These are phyloP conservation scores for Melipona quadrifasciata DNA, from an alignment of 1,140 invertebrate species.

Conservation along the genomic window DNA sequence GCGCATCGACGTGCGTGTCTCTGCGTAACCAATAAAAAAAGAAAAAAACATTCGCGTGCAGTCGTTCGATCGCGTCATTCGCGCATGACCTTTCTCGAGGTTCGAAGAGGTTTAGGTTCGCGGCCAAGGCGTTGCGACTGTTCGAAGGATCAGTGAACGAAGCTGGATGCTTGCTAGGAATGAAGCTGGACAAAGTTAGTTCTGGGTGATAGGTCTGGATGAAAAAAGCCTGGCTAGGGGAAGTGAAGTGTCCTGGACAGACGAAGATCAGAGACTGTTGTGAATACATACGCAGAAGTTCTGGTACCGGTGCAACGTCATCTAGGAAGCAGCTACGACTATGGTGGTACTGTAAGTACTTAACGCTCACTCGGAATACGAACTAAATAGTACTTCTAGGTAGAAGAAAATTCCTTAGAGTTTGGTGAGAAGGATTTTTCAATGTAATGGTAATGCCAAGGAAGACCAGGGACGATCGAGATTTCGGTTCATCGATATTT, in stretches of 20 bases:
- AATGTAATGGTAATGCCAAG: not conserved
- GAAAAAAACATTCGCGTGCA: not conserved
- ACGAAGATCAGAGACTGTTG: not conserved
- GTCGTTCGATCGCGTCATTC: not conserved
- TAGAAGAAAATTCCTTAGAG: not conserved
- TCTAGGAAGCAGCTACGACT: conserved; percentile 72
- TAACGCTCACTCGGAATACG: not conserved
- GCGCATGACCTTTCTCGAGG: too few relatives aligned
- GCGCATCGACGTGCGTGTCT: conserved; percentile 65
- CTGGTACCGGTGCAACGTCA: conserved; percentile 43
- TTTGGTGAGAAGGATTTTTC: not conserved
- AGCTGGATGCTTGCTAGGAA: not conserved
- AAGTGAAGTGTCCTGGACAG: conserved; percentile 47
- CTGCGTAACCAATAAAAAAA: not conserved
- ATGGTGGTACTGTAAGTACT: conserved; percentile 80
- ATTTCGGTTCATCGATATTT: not conserved
- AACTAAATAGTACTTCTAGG: too few relatives aligned
- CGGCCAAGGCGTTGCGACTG: not conserved
- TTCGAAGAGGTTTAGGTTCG: not conserved
- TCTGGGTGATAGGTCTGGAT: not conserved
- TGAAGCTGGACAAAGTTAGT: conserved; percentile 18
- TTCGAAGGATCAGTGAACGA: not conserved
- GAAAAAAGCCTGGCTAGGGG: not conserved
- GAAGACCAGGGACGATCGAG: not conserved
- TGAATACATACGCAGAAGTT: not conserved